phyloP scores from a whole-genome alignment of 2,113 vertebrate genomes.

The Romanogobio albipinnatus region DNA sequence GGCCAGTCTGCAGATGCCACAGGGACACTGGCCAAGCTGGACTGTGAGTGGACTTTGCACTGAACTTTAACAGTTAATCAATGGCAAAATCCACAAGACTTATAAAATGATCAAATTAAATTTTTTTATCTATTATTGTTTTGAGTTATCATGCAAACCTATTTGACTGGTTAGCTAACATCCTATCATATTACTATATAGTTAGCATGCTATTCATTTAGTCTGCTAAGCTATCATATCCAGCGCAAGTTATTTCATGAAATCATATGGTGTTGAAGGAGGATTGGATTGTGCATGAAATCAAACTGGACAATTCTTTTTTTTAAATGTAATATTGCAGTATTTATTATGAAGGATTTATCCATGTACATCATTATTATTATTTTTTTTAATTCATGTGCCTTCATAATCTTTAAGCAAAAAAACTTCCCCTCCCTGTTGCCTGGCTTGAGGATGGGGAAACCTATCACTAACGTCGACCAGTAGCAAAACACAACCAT shows the following conservation, averaged over 20 bases:
- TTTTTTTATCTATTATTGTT: too few species aligned
- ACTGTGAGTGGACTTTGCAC: slow-evolving; percentile 60
- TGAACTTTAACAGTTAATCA: neutral
- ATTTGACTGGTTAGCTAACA: neutral
- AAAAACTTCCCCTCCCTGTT: too few species aligned
- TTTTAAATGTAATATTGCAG: too few species aligned
- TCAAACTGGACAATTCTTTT: too few species aligned
- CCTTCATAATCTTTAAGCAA: too few species aligned
- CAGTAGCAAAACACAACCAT: too few species aligned
- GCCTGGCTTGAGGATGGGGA: too few species aligned
- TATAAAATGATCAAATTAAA: neutral
- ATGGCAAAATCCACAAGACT: neutral
- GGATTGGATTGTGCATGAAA: neutral
- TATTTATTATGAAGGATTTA: too few species aligned
- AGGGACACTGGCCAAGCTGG: slow-evolving; percentile 72
- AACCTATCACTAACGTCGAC: too few species aligned
- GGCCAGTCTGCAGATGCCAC: slow-evolving; percentile 57
- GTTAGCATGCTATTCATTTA: neutral
- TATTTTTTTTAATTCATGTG: too few species aligned
- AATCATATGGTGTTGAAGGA: neutral
- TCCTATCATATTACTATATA: neutral
- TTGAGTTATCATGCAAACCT: too few species aligned
- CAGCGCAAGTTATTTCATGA: neutral
- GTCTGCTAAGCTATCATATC: neutral
- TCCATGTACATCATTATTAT: too few species aligned